Conservation (phyloP, 2,888 invertebrate species). For the Corbicula japonica region DNA sequence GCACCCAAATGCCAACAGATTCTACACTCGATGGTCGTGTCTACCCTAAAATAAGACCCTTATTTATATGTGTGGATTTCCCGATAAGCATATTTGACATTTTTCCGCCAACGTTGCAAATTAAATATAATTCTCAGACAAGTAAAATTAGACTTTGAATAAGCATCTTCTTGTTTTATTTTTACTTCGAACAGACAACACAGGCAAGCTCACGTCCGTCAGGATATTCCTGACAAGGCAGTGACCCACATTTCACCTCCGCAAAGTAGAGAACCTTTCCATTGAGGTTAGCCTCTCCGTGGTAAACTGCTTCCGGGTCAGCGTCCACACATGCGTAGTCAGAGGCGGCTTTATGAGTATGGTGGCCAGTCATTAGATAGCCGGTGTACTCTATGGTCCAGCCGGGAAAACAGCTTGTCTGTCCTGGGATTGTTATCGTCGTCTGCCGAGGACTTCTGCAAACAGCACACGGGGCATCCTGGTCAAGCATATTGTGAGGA, state of each 20-base stretch:
- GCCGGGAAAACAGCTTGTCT: not conserved
- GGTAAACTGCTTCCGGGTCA: not conserved
- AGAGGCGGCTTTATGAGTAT: not conserved
- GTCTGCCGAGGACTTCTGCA: not conserved
- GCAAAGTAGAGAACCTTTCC: not conserved
- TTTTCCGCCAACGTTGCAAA: no score
- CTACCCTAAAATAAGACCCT: no score
- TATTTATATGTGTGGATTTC: no score
- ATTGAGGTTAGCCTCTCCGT: not conserved
- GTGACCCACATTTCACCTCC: not conserved
- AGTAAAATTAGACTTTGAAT: no score
- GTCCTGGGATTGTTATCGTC: not conserved
- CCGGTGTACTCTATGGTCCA: not conserved
- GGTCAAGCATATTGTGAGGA: not conserved
- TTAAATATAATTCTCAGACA: no score
- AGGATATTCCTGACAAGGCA: no score
- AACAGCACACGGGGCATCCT: not conserved
- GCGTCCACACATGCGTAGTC: not conserved
- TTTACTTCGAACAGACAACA: constrained; percentile 1
- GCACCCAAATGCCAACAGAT: no score
- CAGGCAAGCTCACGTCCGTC: no score
- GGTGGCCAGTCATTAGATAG: not conserved
- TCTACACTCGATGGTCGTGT: no score
- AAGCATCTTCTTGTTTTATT: no score
- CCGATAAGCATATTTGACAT: no score